phyloP scores from a whole-genome alignment of 2,888 invertebrate species.

The Meiosimyza platycephala region DNA sequence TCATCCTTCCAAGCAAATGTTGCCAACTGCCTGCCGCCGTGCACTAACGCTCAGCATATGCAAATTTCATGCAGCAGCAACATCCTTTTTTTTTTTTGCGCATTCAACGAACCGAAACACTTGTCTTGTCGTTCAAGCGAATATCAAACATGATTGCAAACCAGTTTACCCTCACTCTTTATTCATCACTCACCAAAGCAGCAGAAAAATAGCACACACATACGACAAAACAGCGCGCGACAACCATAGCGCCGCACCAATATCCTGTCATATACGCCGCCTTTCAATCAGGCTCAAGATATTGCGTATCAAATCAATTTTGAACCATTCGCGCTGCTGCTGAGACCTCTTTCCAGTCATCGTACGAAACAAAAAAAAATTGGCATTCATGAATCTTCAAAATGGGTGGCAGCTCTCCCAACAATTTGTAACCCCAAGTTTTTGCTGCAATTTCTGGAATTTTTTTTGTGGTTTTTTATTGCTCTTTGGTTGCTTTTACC shows the following conservation, averaged over 20 bases:
- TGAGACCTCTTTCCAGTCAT: not conserved
- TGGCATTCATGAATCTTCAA: not conserved
- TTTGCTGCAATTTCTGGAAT: not conserved
- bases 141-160: conserved; percentile 29
- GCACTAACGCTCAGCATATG: not conserved
- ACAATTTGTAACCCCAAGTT: conserved; percentile 1
- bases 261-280: not conserved
- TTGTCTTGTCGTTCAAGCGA: conserved; percentile 13
- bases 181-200: not conserved
- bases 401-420: not conserved
- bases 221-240: not conserved
- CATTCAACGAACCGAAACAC: conserved; percentile 2
- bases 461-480: conserved; percentile 5
- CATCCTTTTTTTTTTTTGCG: not conserved
- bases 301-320: conserved; percentile 32
- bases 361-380: not conserved
- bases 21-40: not conserved
- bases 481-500: not conserved
- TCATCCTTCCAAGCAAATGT: not conserved
- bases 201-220: not conserved
- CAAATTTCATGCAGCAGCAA: not conserved
- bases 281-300: conserved; percentile 33
- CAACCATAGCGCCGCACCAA: not conserved
- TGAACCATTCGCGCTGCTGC: conserved; percentile 1
- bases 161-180: not conserved